Conservation (phyloP, 2,797 vertebrate genomes). For the Loriculus beryllinus region DNA sequence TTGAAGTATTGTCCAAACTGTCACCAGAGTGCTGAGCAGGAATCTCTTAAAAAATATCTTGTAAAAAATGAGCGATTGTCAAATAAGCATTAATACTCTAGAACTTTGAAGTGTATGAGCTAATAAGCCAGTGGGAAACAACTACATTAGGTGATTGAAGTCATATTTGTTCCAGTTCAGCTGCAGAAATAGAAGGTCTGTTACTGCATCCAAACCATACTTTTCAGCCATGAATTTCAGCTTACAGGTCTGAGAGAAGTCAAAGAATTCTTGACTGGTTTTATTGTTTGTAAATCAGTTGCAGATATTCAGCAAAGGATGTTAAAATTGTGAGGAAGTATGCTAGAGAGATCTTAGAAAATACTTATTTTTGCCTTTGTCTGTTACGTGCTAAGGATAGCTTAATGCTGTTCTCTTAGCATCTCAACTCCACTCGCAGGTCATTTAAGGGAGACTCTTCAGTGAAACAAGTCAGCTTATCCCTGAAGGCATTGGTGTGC, state of each 20-base stretch:
- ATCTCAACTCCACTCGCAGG: neutral
- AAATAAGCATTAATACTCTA: neutral
- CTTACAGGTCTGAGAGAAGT: neutral
- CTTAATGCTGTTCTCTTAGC: neutral
- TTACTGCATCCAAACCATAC: neutral
- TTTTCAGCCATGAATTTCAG: neutral
- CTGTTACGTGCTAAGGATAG: neutral
- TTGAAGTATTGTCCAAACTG: neutral
- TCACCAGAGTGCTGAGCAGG: neutral
- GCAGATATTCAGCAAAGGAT: neutral
- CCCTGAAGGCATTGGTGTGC: slow-evolving; percentile 32
- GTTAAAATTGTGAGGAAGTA: neutral
- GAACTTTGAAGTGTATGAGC: neutral
- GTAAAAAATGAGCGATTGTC: neutral
- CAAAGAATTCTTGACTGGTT: neutral
- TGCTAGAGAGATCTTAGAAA: neutral
- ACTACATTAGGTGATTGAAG: neutral
- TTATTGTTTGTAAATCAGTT: neutral
- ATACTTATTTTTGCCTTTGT: neutral
- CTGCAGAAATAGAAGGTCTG: neutral
- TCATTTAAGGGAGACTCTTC: slow-evolving; percentile 37
- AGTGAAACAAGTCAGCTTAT: slow-evolving; percentile 28
- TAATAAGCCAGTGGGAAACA: neutral
- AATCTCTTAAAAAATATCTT: neutral
- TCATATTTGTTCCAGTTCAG: neutral